A percentile compares a stretch with the other conserved stretches of the same genome.
Evolutionary conservation across 2,888 invertebrate genomes (phyloP).

Genomic region (Patella depressa): DNA sequence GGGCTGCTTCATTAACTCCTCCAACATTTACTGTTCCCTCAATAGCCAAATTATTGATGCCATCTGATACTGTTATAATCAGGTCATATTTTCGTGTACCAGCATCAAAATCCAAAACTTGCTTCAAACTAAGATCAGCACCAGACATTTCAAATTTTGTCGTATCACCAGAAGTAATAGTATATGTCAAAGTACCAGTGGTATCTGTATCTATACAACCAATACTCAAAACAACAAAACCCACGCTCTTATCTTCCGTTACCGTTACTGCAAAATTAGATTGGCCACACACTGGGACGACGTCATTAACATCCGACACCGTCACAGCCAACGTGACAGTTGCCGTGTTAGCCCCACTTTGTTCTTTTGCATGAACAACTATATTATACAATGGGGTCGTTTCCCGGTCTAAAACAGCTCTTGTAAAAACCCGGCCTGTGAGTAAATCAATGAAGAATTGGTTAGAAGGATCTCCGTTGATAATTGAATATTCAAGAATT

Average conservation of each 20-base stretch:
- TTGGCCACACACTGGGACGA: constrained; percentile 44
- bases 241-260: constrained; percentile 36
- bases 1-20: constrained; percentile 42
- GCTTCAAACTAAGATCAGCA: constrained; percentile 33
- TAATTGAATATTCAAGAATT: constrained; percentile 44
- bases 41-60: constrained; percentile 28
- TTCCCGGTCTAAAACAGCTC: constrained; percentile 24
- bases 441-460: constrained; percentile 43
- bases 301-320: constrained; percentile 41
- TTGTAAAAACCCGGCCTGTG: constrained; percentile 25
- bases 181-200: constrained; percentile 34
- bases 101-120: constrained; percentile 37
- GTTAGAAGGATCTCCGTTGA: constrained; percentile 40
- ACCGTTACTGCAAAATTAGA: constrained; percentile 39
- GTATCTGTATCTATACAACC: constrained; percentile 34
- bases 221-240: constrained; percentile 29
- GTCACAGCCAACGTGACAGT: constrained; percentile 37
- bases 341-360: constrained; percentile 39
- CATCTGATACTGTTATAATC: constrained; percentile 39
- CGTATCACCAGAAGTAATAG: constrained; percentile 34
- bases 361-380: constrained; percentile 34
- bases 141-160: constrained; percentile 37
- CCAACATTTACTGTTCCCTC: constrained; percentile 38
- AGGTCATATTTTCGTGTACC: constrained; percentile 38
- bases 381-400: constrained; percentile 15